phyloP scores from a whole-genome alignment of 2,888 invertebrate species.

The Prosopocoilus inquinatus region DNA sequence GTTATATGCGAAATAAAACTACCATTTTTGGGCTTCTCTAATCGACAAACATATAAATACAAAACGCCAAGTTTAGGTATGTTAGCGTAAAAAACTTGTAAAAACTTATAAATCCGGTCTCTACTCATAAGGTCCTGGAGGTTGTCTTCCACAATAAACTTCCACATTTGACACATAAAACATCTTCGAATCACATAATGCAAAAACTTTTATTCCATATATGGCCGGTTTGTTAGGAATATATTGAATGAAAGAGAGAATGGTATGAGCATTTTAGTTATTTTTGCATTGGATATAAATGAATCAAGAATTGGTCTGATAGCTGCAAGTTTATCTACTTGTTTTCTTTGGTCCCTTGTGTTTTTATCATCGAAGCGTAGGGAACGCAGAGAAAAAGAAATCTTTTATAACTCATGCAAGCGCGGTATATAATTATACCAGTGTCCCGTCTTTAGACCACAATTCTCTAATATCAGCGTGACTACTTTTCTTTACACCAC shows the following conservation, averaged over 20 bases:
- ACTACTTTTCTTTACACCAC: neutral
- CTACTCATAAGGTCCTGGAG: slow-evolving; percentile 25
- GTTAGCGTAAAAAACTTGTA: too few species aligned
- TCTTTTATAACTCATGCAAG: slow-evolving; percentile 1
- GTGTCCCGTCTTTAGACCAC: slow-evolving; percentile 2
- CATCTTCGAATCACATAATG: slow-evolving; percentile 25
- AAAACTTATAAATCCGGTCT: too few species aligned
- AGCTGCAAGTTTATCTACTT: slow-evolving; percentile 5
- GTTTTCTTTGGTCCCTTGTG: slow-evolving; percentile 3
- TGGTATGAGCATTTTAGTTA: slow-evolving; percentile 21
- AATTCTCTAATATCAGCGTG: neutral
- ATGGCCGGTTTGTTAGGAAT: slow-evolving; percentile 31
- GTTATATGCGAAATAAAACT: too few species aligned
- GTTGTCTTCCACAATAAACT: slow-evolving; percentile 16
- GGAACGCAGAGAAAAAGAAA: neutral
- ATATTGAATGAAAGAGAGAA: slow-evolving; percentile 24
- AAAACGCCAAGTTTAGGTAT: too few species aligned
- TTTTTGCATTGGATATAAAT: slow-evolving; percentile 28
- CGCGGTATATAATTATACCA: neutral
- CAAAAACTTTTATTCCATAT: slow-evolving; percentile 31
- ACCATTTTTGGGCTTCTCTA: too few species aligned
- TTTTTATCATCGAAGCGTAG: slow-evolving; percentile 9
- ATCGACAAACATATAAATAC: too few species aligned
- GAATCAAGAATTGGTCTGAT: slow-evolving; percentile 23
- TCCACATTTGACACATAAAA: slow-evolving; percentile 21